These are phyloP conservation scores for Dolomedes plantarius DNA, from an alignment of 2,888 invertebrate species.

Conservation along the genomic window DNA sequence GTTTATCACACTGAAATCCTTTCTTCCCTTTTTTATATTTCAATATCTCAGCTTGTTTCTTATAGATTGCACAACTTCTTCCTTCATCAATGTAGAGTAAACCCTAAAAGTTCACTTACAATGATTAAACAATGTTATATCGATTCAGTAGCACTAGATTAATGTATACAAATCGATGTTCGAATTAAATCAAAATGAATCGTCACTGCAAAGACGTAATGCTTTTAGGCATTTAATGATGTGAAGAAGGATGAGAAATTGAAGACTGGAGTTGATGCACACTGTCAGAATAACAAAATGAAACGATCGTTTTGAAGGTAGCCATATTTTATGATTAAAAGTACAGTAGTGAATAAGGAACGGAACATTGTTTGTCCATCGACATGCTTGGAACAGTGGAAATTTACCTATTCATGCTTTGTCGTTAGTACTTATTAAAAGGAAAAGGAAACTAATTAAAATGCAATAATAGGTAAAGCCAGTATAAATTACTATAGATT, in stretches of 20 bases:
- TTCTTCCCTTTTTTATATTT: too few species aligned
- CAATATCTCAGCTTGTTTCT: too few species aligned
- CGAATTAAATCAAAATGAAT: neutral
- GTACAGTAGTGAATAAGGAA: neutral
- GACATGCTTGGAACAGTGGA: neutral
- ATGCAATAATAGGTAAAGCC: too few species aligned
- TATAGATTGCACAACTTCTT: too few species aligned
- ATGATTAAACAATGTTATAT: too few species aligned
- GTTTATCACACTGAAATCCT: too few species aligned
- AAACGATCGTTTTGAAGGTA: neutral
- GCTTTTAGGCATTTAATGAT: neutral
- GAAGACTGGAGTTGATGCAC: neutral
- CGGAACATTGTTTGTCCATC: neutral
- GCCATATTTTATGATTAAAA: neutral
- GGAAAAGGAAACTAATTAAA: neutral
- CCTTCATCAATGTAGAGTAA: too few species aligned
- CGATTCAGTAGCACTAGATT: too few species aligned
- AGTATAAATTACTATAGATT: too few species aligned
- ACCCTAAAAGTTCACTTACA: too few species aligned
- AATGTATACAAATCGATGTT: too few species aligned
- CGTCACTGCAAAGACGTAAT: neutral
- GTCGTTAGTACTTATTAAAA: neutral
- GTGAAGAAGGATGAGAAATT: neutral
- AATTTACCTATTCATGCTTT: neutral
- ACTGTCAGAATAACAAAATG: neutral